Conservation (phyloP, 2,797 vertebrate species). For the Thunnus albacares region DNA sequence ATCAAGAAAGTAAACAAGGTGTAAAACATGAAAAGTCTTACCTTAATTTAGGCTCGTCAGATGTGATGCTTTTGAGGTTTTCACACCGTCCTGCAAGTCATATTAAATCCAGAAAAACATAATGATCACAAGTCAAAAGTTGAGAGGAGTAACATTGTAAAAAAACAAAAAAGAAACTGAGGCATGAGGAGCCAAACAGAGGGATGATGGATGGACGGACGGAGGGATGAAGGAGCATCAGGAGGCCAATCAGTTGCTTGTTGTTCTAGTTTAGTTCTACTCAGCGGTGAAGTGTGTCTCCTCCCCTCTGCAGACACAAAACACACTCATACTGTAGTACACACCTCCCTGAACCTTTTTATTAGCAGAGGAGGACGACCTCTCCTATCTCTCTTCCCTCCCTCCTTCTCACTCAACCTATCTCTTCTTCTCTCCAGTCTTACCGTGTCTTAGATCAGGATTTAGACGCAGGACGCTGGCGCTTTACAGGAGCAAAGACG, state of each 20-base stretch:
- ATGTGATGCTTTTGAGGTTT: background rate
- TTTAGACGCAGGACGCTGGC: too few relatives aligned
- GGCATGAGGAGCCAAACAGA: background rate
- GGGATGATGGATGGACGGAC: background rate
- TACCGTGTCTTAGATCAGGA: too few relatives aligned
- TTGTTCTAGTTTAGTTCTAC: background rate
- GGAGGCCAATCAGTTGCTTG: background rate
- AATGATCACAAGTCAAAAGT: background rate
- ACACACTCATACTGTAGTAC: conserved; percentile 1
- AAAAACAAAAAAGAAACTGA: too few relatives aligned
- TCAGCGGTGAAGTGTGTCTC: conserved; percentile 3
- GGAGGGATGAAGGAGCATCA: background rate
- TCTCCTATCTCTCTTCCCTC: conserved; percentile 24
- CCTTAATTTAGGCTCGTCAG: conserved; percentile 17
- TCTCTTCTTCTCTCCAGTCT: too few relatives aligned
- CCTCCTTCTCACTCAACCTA: background rate
- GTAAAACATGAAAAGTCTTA: conserved; percentile 7
- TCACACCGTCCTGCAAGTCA: background rate
- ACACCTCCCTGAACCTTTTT: conserved; percentile 12
- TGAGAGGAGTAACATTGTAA: accelerated
- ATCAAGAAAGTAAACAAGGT: background rate
- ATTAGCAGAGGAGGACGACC: conserved; percentile 50
- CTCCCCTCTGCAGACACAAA: conserved; percentile 15
- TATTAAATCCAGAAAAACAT: background rate
- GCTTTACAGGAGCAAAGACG: too few relatives aligned